phyloP scores from a whole-genome alignment of 2,797 vertebrate species.

The Dromococcyx pavoninus region DNA sequence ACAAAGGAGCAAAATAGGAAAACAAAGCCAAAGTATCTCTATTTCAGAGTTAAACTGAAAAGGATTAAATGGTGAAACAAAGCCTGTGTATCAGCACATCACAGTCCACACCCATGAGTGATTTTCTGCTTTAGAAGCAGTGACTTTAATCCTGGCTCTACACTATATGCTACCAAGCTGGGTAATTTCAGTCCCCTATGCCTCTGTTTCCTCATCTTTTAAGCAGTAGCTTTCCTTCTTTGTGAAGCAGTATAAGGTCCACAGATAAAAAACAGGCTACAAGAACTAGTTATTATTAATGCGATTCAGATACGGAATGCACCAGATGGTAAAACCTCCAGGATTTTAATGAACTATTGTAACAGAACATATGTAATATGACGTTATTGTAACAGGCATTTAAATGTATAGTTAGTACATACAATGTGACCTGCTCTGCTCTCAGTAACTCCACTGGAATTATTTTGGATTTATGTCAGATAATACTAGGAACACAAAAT shows the following conservation, averaged over 20 bases:
- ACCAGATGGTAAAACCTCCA: constrained; percentile 67
- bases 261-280: constrained; percentile 32
- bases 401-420: constrained; percentile 72
- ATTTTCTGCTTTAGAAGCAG: neutral
- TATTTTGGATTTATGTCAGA: constrained; percentile 71
- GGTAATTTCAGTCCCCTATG: neutral
- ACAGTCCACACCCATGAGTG: neutral
- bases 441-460: constrained; percentile 65
- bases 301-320: constrained; percentile 51
- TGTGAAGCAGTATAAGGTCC: constrained; percentile 49
- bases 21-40: neutral
- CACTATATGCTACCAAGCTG: neutral
- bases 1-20: neutral
- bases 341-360: constrained; percentile 70
- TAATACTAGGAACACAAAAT: constrained; percentile 66
- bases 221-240: constrained; percentile 6
- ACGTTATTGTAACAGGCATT: constrained; percentile 68
- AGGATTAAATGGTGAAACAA: neutral
- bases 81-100: neutral
- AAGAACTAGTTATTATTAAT: constrained; percentile 65
- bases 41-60: neutral
- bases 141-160: neutral
- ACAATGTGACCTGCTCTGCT: constrained; percentile 56
- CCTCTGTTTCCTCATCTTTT: neutral
- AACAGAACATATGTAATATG: constrained; percentile 72